Evolutionary conservation across 2,113 vertebrate species (phyloP).

Genomic region (Carassius auratus): DNA sequence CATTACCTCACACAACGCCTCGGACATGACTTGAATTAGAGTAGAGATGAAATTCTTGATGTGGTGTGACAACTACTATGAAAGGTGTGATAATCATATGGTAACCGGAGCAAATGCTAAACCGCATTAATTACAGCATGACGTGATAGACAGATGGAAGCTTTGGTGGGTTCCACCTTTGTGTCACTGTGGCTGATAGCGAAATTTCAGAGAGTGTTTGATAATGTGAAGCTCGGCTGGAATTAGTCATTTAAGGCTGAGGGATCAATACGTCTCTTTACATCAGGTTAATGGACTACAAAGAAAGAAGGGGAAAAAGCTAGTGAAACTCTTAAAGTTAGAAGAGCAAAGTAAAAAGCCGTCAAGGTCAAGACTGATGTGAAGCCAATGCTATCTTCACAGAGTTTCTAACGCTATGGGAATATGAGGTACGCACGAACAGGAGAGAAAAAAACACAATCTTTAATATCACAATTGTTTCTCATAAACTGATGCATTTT

Average conservation of each 20-base stretch:
- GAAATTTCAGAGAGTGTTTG: conserved; percentile 13
- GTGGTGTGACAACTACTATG: conserved; percentile 13
- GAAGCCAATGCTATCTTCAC: not conserved
- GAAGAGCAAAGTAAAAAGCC: not conserved
- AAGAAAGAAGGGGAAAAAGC: conserved; percentile 27
- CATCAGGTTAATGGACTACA: conserved; percentile 27
- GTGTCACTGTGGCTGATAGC: conserved; percentile 29
- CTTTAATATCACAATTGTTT: not conserved
- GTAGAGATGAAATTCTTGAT: not conserved
- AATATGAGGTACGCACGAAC: not conserved
- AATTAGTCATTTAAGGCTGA: conserved; percentile 34
- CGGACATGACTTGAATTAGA: not conserved
- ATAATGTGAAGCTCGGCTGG: conserved; percentile 16
- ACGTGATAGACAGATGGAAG: conserved; percentile 24
- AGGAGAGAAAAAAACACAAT: not conserved
- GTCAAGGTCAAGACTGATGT: conserved; percentile 8
- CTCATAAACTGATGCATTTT: not conserved
- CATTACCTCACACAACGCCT: not conserved
- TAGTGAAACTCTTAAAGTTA: not conserved
- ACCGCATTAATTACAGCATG: conserved; percentile 18
- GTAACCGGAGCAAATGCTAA: conserved; percentile 2
- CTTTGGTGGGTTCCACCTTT: conserved; percentile 9
- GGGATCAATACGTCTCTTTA: conserved; percentile 34
- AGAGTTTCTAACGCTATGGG: not conserved
- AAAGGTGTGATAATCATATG: conserved; percentile 18